Percentiles rank a stretch among this genome's conserved stretches.
Conservation (phyloP, 23 tunicate species). For the Trididemnum clinides region DNA sequence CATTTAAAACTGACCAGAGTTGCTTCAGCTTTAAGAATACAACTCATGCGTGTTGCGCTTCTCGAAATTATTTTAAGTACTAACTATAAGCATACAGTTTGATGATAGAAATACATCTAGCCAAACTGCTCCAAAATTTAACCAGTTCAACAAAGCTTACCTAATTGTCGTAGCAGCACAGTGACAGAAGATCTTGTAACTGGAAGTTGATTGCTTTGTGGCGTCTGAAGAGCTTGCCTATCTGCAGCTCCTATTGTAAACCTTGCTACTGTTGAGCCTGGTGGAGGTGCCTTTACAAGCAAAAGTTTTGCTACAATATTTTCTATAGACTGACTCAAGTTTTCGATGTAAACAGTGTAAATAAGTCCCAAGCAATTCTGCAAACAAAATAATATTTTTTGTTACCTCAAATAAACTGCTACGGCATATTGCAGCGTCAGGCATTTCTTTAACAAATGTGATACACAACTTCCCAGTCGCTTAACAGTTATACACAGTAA, state of each 20-base stretch:
- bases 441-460: too few relatives aligned
- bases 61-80: too few relatives aligned
- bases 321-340: conserved; percentile 78
- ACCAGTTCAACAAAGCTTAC: conserved; percentile 32
- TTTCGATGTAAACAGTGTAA: conserved; percentile 92
- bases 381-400: conserved; percentile 8
- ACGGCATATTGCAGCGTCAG: too few relatives aligned
- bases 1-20: too few relatives aligned
- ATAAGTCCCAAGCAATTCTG: conserved; percentile 89
- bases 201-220: conserved; percentile 79
- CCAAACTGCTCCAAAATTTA: too few relatives aligned
- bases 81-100: too few relatives aligned
- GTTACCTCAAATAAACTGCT: too few relatives aligned
- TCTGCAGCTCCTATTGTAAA: conserved; percentile 94
- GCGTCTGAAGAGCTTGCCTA: conserved; percentile 81
- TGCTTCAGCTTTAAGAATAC: too few relatives aligned
- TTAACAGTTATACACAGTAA: too few relatives aligned
- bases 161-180: conserved; percentile 79
- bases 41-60: too few relatives aligned
- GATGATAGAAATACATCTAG: too few relatives aligned
- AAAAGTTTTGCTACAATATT: conserved; percentile 79
- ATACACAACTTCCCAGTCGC: too few relatives aligned
- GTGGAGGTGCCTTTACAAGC: conserved; percentile 75
- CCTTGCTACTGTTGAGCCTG: conserved; percentile 63
- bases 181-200: conserved; percentile 85